Conservation (phyloP, 2,113 vertebrate genomes). For the Phalacrocorax aristotelis region DNA sequence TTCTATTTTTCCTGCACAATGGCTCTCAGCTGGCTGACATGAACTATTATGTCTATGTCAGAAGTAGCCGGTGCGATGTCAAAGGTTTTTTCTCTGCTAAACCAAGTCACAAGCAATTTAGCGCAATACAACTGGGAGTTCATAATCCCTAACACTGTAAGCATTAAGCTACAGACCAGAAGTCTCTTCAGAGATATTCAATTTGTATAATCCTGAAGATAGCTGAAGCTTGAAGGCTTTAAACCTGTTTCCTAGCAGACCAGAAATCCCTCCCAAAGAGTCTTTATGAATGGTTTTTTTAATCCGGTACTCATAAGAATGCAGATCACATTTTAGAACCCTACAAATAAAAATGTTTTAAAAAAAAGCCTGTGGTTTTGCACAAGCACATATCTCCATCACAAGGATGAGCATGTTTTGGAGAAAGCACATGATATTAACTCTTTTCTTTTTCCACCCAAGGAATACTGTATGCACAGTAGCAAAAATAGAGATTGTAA, state of each 20-base stretch:
- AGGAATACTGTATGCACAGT: neutral
- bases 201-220: neutral
- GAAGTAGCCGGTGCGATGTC: neutral
- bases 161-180: neutral
- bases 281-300: neutral
- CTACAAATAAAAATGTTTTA: neutral
- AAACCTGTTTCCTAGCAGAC: neutral
- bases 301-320: neutral
- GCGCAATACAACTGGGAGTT: neutral
- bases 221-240: neutral
- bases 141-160: neutral
- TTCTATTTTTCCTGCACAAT: neutral
- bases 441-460: neutral
- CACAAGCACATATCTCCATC: fast-evolving
- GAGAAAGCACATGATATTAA: neutral
- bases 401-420: neutral
- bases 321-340: neutral
- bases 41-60: neutral
- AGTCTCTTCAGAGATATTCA: neutral
- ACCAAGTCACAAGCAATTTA: neutral
- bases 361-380: neutral
- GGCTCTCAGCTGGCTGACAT: neutral
- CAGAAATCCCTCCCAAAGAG: neutral
- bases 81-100: neutral
- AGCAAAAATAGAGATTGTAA: neutral